Evolutionary conservation across 2,797 vertebrate genomes (phyloP).

Genomic region (Telmatherina bonti): DNA sequence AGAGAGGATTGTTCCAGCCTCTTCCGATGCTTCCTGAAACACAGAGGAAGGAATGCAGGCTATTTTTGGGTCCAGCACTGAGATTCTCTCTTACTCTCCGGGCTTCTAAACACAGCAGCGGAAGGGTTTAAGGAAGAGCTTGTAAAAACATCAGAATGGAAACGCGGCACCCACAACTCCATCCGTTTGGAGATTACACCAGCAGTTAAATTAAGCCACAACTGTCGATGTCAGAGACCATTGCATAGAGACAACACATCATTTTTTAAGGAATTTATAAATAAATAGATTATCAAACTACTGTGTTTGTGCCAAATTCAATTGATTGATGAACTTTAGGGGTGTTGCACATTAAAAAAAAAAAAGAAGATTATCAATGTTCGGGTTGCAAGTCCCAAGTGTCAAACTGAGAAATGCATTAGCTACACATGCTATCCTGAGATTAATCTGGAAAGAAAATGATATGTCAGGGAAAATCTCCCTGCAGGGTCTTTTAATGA

Average conservation of each 20-base stretch:
- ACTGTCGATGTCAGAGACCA: slow-evolving; percentile 27
- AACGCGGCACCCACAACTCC: slow-evolving; percentile 56
- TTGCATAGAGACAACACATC: slow-evolving; percentile 41
- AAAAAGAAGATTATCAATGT: slow-evolving; percentile 7
- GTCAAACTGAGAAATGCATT: slow-evolving; percentile 54
- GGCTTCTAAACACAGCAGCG: slow-evolving; percentile 74
- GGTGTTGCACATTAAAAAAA: not conserved
- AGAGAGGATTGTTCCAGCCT: slow-evolving; percentile 67
- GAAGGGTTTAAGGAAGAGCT: slow-evolving; percentile 76
- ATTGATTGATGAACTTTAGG: not conserved
- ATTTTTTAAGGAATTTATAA: slow-evolving; percentile 33
- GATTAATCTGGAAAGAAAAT: slow-evolving; percentile 51
- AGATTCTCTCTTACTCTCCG: slow-evolving; percentile 68
- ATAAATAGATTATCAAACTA: slow-evolving; percentile 23
- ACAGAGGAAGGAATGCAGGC: slow-evolving; percentile 81
- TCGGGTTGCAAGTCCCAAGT: slow-evolving; percentile 29
- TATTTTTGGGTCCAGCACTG: slow-evolving; percentile 79
- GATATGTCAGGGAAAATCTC: slow-evolving; percentile 37
- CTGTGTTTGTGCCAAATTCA: slow-evolving; percentile 1
- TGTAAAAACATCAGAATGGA: slow-evolving; percentile 71
- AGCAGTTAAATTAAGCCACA: slow-evolving; percentile 57
- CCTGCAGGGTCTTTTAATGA: slow-evolving; percentile 32
- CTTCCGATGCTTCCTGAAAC: slow-evolving; percentile 80
- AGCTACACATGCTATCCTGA: slow-evolving; percentile 29
- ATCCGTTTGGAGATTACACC: slow-evolving; percentile 53